A percentile compares a stretch with the other conserved stretches of the same genome.
phyloP scores from a whole-genome alignment of 2,888 invertebrate species.

The Escarpia spicata region DNA sequence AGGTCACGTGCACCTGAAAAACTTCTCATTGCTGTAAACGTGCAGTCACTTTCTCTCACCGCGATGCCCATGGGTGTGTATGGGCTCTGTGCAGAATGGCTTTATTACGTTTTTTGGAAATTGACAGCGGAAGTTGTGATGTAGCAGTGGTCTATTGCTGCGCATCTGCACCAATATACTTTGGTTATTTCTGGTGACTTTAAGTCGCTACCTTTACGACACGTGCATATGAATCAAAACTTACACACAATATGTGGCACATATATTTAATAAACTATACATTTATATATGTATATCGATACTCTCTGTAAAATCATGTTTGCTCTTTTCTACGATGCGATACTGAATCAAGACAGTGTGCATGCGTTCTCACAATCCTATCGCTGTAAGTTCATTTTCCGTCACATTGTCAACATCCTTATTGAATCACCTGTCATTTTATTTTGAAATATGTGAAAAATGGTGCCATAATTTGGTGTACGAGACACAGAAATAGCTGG shows the following conservation, averaged over 20 bases:
- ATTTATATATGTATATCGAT: conserved; percentile 7
- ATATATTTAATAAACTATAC: neutral
- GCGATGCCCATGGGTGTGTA: neutral
- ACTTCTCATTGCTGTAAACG: neutral
- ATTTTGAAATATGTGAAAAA: neutral
- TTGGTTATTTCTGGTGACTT: neutral
- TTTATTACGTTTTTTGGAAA: neutral
- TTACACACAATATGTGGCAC: neutral
- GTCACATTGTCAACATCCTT: neutral
- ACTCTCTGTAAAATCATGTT: neutral
- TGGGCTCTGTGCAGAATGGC: neutral
- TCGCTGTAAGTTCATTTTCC: neutral
- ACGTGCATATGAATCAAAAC: neutral
- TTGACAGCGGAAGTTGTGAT: neutral
- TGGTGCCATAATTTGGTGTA: neutral
- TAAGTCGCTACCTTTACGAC: neutral
- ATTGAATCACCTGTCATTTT: neutral
- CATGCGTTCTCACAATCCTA: neutral
- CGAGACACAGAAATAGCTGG: neutral
- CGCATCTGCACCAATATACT: neutral
- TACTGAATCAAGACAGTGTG: neutral
- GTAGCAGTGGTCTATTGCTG: neutral
- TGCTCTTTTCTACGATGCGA: neutral
- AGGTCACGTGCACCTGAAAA: neutral
- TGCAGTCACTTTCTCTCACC: neutral